A percentile compares a stretch with the other conserved stretches of the same genome.
phyloP scores from a whole-genome alignment of 1,140 invertebrate species.

The Parapsyche elsis region DNA sequence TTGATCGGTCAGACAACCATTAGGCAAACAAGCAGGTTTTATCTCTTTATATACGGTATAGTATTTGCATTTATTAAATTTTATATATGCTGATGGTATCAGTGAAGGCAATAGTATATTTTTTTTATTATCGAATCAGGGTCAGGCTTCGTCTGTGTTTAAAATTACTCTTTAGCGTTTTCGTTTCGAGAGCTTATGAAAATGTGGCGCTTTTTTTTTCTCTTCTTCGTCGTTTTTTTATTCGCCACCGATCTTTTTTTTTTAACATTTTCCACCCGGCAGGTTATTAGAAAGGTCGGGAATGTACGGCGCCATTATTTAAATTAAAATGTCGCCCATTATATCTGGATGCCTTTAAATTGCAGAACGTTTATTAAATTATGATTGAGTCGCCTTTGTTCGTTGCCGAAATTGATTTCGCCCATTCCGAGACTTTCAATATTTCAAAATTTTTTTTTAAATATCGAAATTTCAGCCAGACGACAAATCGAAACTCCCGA shows the following conservation, averaged over 20 bases:
- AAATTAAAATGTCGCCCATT: conserved; percentile 44
- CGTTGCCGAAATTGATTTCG: conserved; percentile 4
- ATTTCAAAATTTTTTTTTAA: no score
- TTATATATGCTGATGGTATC: no score
- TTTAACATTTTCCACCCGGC: background rate
- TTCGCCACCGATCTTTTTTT: background rate
- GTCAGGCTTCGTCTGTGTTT: background rate
- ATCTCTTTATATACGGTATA: no score
- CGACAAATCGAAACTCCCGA: no score
- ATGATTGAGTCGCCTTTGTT: conserved; percentile 33
- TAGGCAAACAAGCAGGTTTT: no score
- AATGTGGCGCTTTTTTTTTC: conserved; percentile 23
- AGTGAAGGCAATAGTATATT: no score
- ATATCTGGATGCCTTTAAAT: conserved; percentile 39
- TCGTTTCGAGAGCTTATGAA: conserved; percentile 16
- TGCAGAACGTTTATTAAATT: conserved; percentile 36
- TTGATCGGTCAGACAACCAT: no score
- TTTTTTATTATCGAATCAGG: no score
- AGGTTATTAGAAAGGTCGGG: conserved; percentile 6
- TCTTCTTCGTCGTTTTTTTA: background rate
- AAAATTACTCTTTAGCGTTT: conserved; percentile 30
- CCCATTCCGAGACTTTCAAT: background rate
- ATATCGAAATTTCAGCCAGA: no score
- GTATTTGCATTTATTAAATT: no score
- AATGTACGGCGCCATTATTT: conserved; percentile 40